phyloP scores from a whole-genome alignment of 2,113 vertebrate genomes.

The Alosa alosa region DNA sequence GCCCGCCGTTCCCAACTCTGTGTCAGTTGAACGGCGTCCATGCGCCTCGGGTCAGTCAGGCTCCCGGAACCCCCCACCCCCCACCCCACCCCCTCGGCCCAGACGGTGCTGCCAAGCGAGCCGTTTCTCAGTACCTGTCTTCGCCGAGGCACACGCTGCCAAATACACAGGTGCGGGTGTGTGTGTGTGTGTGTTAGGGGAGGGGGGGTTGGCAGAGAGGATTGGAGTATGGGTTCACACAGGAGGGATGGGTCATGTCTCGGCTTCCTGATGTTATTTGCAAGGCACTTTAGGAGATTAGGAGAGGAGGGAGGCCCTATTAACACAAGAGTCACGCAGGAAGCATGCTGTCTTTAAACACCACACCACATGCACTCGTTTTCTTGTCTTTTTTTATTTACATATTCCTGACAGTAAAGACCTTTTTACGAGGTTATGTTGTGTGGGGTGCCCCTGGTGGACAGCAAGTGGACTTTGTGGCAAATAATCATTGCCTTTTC shows the following conservation, averaged over 20 bases:
- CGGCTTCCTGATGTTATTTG: neutral
- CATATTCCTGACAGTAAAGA: neutral
- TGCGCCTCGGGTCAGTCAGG: conserved; percentile 55
- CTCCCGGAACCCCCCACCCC: conserved; percentile 51
- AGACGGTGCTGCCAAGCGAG: neutral
- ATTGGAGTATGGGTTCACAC: neutral
- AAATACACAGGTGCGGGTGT: neutral
- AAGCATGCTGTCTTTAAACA: neutral
- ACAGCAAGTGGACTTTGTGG: conserved; percentile 20
- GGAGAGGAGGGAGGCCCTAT: neutral
- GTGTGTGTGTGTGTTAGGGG: neutral
- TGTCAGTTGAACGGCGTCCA: conserved; percentile 59
- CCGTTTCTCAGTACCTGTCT: neutral
- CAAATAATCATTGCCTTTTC: conserved; percentile 49
- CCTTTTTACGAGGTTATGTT: neutral
- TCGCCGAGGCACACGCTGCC: neutral
- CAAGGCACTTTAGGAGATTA: neutral
- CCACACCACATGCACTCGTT: no score
- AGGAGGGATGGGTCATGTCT: neutral
- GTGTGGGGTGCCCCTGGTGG: neutral
- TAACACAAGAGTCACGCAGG: neutral
- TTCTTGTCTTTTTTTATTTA: neutral
- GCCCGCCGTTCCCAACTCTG: conserved; percentile 54
- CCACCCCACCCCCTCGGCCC: neutral
- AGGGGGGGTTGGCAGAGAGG: neutral